phyloP scores from a whole-genome alignment of 37 sponge, comb jelly and placozoan species.

The Ephydatia muelleri region DNA sequence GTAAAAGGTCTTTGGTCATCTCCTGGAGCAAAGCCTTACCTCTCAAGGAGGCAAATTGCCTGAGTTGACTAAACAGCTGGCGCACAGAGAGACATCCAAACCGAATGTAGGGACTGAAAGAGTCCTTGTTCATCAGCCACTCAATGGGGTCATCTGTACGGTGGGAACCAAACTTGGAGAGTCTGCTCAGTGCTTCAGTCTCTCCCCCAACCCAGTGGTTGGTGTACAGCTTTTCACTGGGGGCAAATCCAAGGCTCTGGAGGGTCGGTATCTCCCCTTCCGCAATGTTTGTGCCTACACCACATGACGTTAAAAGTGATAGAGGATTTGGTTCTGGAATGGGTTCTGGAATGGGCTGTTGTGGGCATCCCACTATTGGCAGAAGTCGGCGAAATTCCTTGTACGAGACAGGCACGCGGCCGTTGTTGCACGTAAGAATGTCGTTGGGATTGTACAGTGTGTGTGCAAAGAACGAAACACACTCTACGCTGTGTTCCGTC shows the following conservation, averaged over 20 bases:
- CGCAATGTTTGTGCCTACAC: not conserved
- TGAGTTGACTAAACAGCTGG: conserved; percentile 64
- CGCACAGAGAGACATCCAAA: conserved; percentile 87
- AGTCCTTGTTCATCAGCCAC: conserved; percentile 63
- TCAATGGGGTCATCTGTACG: conserved; percentile 52
- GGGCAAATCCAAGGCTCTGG: conserved; percentile 44
- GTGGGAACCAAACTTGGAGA: conserved; percentile 58
- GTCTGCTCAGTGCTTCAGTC: conserved; percentile 59
- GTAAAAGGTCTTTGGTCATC: conserved; percentile 63
- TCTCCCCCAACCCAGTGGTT: conserved; percentile 77
- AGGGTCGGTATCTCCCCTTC: conserved; percentile 52
- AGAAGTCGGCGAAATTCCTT: conserved; percentile 56
- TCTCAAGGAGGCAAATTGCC: conserved; percentile 42
- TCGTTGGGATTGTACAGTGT: conserved; percentile 75
- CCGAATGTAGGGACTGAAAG: conserved; percentile 84
- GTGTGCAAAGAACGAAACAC: conserved; percentile 38
- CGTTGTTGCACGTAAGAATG: conserved; percentile 42
- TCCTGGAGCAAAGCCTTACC: conserved; percentile 52
- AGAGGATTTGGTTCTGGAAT: conserved; percentile 53
- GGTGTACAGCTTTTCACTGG: conserved; percentile 49
- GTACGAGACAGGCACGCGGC: conserved; percentile 59
- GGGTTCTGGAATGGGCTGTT: too few species aligned
- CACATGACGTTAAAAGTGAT: not conserved
- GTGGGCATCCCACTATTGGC: conserved; percentile 53
- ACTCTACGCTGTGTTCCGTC: conserved; percentile 20